Evolutionary conservation across 2,113 vertebrate genomes (phyloP).

Genomic region (Nycticebus coucang): DNA sequence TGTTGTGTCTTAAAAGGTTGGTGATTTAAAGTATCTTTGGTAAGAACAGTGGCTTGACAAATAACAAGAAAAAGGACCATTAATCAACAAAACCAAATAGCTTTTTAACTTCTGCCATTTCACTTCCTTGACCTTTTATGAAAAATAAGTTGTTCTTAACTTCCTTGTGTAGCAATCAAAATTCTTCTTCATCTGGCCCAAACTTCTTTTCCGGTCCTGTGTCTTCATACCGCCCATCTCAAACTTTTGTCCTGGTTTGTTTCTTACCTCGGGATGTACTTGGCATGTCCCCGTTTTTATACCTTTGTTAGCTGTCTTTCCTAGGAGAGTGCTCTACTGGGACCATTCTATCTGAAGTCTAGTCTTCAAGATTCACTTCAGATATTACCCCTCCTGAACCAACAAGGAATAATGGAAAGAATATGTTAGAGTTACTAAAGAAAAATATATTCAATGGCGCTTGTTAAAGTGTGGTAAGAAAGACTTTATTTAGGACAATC

Average conservation of each 20-base stretch:
- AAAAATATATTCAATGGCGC: neutral
- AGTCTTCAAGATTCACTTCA: conserved; percentile 25
- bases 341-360: neutral
- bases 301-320: neutral
- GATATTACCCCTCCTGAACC: conserved; percentile 7
- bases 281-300: neutral
- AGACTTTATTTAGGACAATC: neutral
- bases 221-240: neutral
- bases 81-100: neutral
- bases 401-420: conserved; percentile 2
- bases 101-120: conserved; percentile 41
- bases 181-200: neutral
- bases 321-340: neutral
- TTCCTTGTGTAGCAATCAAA: neutral
- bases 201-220: neutral
- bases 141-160: conserved; percentile 51
- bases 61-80: conserved; percentile 5
- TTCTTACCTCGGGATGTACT: neutral
- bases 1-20: conserved; percentile 34
- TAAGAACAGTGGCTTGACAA: conserved; percentile 6
- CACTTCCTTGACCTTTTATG: neutral
- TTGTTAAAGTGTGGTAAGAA: neutral
- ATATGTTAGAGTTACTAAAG: neutral
- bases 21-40: conserved; percentile 48
- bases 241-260: neutral